Percentiles rank a stretch among this genome's conserved stretches.
phyloP scores from a whole-genome alignment of 2,797 vertebrate species.

The Chromobotia macracanthus region DNA sequence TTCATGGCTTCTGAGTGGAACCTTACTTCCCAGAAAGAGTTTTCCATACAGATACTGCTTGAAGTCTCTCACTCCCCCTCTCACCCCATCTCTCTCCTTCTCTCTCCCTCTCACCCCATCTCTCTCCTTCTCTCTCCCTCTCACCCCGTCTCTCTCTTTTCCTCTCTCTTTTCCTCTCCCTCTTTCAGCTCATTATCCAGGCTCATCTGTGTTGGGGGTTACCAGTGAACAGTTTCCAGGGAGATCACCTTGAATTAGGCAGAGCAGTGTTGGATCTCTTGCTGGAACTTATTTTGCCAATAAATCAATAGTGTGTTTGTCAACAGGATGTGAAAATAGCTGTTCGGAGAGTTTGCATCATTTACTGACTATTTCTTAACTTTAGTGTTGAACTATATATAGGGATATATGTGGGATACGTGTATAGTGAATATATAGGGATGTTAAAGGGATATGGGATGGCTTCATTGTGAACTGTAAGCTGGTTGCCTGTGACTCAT shows the following conservation, averaged over 20 bases:
- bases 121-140: no score
- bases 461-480: neutral
- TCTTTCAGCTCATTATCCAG: no score
- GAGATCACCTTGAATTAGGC: conserved; percentile 29
- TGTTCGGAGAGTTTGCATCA: no score
- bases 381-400: no score
- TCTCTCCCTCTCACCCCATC: neutral
- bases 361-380: no score
- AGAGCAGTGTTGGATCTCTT: conserved; percentile 1
- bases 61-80: conserved; percentile 2
- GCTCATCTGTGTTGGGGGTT: conserved; percentile 27
- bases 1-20: conserved; percentile 16
- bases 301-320: conserved; percentile 44
- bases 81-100: neutral
- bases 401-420: no score
- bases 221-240: conserved; percentile 42
- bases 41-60: conserved; percentile 40
- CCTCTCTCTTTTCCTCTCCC: no score
- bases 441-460: no score
- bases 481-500: neutral
- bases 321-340: conserved; percentile 32
- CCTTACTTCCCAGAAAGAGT: conserved; percentile 53
- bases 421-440: no score
- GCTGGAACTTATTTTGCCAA: conserved; percentile 33
- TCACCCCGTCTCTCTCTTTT: no score